A percentile compares a stretch with the other conserved stretches of the same genome.
phyloP scores from a whole-genome alignment of 2,113 vertebrate genomes.

The Craseonycteris thonglongyai region DNA sequence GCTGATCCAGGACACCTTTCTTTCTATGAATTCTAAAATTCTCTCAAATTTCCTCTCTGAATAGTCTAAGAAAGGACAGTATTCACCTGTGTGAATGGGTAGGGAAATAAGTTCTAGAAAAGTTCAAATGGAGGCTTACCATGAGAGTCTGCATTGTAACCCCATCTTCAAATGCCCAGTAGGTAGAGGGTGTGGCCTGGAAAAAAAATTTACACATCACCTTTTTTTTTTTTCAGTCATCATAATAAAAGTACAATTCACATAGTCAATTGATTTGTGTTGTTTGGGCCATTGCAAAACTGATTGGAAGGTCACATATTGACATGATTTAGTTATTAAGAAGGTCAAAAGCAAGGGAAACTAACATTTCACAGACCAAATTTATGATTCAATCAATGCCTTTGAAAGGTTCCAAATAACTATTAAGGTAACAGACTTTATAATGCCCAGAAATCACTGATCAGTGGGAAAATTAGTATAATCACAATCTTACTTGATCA shows the following conservation, averaged over 20 bases:
- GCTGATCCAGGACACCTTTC: background rate
- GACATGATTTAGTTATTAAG: background rate
- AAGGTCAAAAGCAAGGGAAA: background rate
- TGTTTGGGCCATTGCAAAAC: background rate
- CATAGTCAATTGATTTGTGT: background rate
- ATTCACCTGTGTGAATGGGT: background rate
- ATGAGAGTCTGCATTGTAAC: background rate
- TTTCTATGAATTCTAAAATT: too few relatives aligned
- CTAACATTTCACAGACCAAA: background rate
- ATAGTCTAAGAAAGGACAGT: background rate
- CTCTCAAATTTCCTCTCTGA: background rate
- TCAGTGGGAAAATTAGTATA: background rate
- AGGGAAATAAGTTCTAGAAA: background rate
- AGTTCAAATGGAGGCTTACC: background rate
- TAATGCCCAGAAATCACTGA: background rate
- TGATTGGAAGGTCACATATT: background rate
- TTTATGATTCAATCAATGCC: background rate
- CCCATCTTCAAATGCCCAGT: background rate
- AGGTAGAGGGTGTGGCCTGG: constrained; percentile 17
- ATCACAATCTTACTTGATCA: background rate
- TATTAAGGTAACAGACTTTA: background rate
- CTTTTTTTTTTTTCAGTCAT: constrained; percentile 51
- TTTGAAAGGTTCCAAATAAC: background rate
- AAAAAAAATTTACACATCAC: background rate
- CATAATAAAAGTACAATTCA: background rate